Percentiles rank a stretch among this genome's conserved stretches.
Evolutionary conservation across 1,140 invertebrate species (phyloP).

Genomic region (Zeugodacus cucurbitae): DNA sequence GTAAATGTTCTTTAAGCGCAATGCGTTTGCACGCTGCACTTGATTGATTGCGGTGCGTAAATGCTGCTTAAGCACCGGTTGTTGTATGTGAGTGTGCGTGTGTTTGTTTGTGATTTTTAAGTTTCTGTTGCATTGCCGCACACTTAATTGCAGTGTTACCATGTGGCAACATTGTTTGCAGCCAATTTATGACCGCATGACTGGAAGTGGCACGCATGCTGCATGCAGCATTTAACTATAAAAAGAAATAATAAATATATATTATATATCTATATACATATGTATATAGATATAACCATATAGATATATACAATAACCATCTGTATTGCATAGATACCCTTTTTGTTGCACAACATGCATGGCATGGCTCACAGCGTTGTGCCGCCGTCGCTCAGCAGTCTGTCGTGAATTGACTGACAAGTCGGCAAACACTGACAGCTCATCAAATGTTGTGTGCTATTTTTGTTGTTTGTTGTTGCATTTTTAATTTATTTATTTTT

Average conservation of each 20-base stretch:
- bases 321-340: background rate
- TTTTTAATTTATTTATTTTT: background rate
- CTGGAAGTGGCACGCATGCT: background rate
- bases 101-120: background rate
- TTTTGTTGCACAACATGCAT: slow-evolving; percentile 4
- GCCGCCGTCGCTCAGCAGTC: background rate
- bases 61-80: too few species aligned
- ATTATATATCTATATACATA: too few species aligned
- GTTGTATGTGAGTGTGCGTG: background rate
- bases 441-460: background rate
- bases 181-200: slow-evolving; percentile 6
- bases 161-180: background rate
- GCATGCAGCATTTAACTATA: background rate
- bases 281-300: background rate
- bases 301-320: background rate
- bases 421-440: slow-evolving; percentile 35
- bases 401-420: slow-evolving; percentile 28
- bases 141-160: slow-evolving; percentile 1
- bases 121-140: background rate
- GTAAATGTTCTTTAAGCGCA: slow-evolving; percentile 27
- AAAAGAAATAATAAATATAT: too few species aligned
- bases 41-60: slow-evolving; percentile 35
- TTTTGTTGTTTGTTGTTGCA: background rate
- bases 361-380: background rate
- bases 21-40: background rate